Base-by-base conservation (phyloP, 2,113 vertebrate species). In the Actenoides lindsayi region DNA sequence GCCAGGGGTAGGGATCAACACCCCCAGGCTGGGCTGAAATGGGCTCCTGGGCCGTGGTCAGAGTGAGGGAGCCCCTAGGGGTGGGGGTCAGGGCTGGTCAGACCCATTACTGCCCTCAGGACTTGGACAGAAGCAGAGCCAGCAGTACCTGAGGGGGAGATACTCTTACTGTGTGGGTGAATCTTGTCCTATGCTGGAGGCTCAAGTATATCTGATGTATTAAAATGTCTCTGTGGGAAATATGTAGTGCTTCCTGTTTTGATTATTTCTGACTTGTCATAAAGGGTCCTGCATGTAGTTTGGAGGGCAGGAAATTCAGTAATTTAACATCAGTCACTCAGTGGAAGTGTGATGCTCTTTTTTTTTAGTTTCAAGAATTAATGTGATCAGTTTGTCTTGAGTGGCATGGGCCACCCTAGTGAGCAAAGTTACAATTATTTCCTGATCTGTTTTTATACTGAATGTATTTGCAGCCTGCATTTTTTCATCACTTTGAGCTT, bases 101-200 rank as follows among this genome's bases (percentile, higher is more conserved):
- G 42, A 51, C 7, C 14, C 37, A 14, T 9, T 15, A 8, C 10
- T 54, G 60, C 21, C 7, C 48, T 59, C 20, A 28, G 37, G 37
- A 25, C n/a, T 12, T 0, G 3, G 30, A 21, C 8, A 13, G 11
- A 59, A 39, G 83, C n/a, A 44, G 44, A 75, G 41, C 53, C 41
- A 27, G 68, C 63, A 44, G 18, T 78, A 60, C 31, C 27, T 71
- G 60, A 27, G 63, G 71, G 60, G 25, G 35, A 67, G 33, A 11
- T 54, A 9, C 17, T 28, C 13, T 23, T 65, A 13, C 21, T 1
- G 13, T 9, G 23, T 20, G 62, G 41, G 7, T 68, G 41, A n/a
- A 44, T 35, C 37, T 42, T 24, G 1, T 27, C 2, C 0, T 21
- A 6, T 0, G 0, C 11, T 81, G 44, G 16, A 67, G 17, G 27